phyloP scores from a whole-genome alignment of 2,113 vertebrate species.

The Lichenostomus cassidix region DNA sequence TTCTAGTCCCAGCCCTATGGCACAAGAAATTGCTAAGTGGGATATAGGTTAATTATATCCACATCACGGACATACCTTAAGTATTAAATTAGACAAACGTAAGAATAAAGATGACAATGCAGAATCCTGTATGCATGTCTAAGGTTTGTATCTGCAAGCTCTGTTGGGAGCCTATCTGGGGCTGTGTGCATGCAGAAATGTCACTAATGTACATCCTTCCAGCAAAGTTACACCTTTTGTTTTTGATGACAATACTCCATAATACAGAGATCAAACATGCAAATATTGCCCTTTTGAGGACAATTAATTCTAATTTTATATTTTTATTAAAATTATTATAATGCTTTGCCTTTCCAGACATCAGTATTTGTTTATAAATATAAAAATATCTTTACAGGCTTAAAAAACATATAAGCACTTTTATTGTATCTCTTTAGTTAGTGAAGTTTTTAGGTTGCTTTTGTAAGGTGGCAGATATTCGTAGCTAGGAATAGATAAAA shows the following conservation, averaged over 20 bases:
- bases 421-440: background rate
- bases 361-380: background rate
- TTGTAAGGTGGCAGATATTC: background rate
- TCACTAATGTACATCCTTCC: background rate
- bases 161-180: background rate
- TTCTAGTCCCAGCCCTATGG: background rate
- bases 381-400: background rate
- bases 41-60: background rate
- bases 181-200: background rate
- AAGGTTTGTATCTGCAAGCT: background rate
- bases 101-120: background rate
- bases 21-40: background rate
- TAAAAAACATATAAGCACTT: background rate
- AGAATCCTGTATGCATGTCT: background rate
- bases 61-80: background rate
- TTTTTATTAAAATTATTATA: background rate
- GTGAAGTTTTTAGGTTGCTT: background rate
- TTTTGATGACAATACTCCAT: background rate
- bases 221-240: background rate
- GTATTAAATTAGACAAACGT: background rate
- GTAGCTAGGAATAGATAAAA: background rate
- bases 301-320: background rate
- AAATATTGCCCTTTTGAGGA: background rate
- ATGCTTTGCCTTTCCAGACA: background rate
- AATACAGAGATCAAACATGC: background rate